Evolutionary conservation across 2,113 vertebrate species (phyloP), one percentile per base, ranked within the genome.

Genomic region (Hyla sarda): DNA sequence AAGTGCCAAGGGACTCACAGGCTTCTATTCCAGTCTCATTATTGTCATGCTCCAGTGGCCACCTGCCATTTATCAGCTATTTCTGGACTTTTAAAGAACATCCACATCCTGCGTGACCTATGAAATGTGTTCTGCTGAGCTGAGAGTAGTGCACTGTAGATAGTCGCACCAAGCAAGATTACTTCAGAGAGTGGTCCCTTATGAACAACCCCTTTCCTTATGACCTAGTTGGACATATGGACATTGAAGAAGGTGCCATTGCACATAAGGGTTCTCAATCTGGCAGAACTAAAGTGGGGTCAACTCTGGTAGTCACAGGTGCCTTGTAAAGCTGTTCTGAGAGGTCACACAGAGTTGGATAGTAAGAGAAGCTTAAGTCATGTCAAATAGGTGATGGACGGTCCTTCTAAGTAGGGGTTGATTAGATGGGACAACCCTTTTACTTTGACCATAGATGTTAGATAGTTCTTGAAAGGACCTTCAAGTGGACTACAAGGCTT

Each of bases 31-130:
- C 76, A 25, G 45, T 47, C 41, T 47, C 8, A 7, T 47, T 21
- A 5, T 34, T 58, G 56, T 28, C 83, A 77, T 23, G 37, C 37
- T 76, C 56, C 10, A 83, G 23, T 58, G 30, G 74, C 74, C 83
- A 85, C 83, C 74, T 85, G 83, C 67, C 83, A 58, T 77, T 85
- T 85, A 50, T 77, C 45, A 37, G 58, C 58, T 85, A 85, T 85
- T 85, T 67, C 32, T 65, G 45, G 41, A 25, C 41, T 78, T 77
- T 30, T 28, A 48, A 50, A 54, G 58, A 28, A 32, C 81, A 72
- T 32, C 17, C 48, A 12, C n/a, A 54, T 76, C 72, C 83, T 76
- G 50, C 17, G 28, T 62, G 25, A 41, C 8, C 3, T 41, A 41
- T 47, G 34, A 83, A 54, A 47, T 83, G 48, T 41, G 73, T 83